Percentiles rank a stretch among this genome's conserved stretches.
These are phyloP conservation scores for Plutomurus gul DNA, from an alignment of 1,140 invertebrate species.

Conservation along the genomic window DNA sequence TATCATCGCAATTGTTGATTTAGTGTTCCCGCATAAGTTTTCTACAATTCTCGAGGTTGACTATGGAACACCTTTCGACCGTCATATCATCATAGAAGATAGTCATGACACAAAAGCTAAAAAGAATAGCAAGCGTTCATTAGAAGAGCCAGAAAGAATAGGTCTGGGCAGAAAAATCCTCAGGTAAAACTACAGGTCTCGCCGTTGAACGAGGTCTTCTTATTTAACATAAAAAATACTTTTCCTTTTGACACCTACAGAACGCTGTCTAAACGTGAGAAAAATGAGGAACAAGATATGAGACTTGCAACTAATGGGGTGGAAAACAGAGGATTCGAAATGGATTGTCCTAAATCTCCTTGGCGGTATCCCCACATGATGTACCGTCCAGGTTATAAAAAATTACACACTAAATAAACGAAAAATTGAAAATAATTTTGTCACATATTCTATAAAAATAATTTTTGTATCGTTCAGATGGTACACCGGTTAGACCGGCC, in stretches of 20 bases:
- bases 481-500: conserved; percentile 39
- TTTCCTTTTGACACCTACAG: conserved; percentile 54
- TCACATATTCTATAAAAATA: too few relatives aligned
- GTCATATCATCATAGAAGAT: conserved; percentile 88
- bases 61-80: conserved; percentile 89
- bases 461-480: conserved; percentile 34
- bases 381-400: too few relatives aligned
- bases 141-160: conserved; percentile 65
- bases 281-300: conserved; percentile 42
- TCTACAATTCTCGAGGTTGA: conserved; percentile 91
- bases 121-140: conserved; percentile 61
- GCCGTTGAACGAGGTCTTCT: neutral
- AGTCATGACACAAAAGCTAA: conserved; percentile 74
- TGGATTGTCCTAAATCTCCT: conserved; percentile 65
- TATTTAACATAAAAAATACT: neutral
- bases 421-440: too few relatives aligned
- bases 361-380: conserved; percentile 61
- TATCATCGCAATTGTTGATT: conserved; percentile 77
- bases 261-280: conserved; percentile 63
- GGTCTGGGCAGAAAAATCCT: conserved; percentile 67
- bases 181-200: conserved; percentile 60
- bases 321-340: conserved; percentile 66
- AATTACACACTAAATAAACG: too few relatives aligned
- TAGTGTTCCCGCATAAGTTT: conserved; percentile 86
- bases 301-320: conserved; percentile 56